phyloP scores from a whole-genome alignment of 2,797 vertebrate species.

The Thripadectes ignobilis region DNA sequence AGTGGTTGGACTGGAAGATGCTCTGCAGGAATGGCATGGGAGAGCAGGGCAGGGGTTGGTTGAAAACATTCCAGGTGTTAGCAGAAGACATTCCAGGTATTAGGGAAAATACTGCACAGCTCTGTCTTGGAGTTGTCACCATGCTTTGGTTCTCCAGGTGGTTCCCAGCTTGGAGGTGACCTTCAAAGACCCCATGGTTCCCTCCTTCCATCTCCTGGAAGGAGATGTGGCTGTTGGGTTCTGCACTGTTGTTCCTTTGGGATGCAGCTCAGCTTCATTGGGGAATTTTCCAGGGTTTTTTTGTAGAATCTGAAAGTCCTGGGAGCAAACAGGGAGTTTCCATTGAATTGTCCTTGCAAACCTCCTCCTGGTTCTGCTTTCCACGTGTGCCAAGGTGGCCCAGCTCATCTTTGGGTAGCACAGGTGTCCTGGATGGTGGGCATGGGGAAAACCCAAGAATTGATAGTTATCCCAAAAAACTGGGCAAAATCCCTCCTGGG shows the following conservation, averaged over 20 bases:
- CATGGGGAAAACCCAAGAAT: neutral
- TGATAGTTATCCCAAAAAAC: neutral
- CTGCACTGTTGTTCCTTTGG: neutral
- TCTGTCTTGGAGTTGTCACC: neutral
- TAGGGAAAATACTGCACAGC: neutral
- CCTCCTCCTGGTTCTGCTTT: neutral
- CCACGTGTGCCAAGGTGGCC: rapidly evolving
- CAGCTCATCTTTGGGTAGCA: rapidly evolving
- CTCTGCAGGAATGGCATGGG: neutral
- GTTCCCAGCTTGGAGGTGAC: neutral
- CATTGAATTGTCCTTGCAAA: neutral
- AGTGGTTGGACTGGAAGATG: neutral
- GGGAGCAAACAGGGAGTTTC: neutral
- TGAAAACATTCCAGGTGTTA: neutral
- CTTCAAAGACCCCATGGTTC: neutral
- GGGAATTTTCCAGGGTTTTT: neutral
- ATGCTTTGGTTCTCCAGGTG: neutral
- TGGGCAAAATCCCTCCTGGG: neutral
- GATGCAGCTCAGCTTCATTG: neutral
- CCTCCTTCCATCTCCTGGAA: neutral
- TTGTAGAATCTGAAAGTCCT: neutral
- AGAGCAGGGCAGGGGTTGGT: neutral
- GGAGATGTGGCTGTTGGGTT: neutral
- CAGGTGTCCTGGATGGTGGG: neutral
- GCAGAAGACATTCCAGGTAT: neutral